Evolutionary conservation across 2,797 vertebrate genomes (phyloP), one percentile per base, ranked within the genome.

Genomic region (Coranthus polyacanthus): DNA sequence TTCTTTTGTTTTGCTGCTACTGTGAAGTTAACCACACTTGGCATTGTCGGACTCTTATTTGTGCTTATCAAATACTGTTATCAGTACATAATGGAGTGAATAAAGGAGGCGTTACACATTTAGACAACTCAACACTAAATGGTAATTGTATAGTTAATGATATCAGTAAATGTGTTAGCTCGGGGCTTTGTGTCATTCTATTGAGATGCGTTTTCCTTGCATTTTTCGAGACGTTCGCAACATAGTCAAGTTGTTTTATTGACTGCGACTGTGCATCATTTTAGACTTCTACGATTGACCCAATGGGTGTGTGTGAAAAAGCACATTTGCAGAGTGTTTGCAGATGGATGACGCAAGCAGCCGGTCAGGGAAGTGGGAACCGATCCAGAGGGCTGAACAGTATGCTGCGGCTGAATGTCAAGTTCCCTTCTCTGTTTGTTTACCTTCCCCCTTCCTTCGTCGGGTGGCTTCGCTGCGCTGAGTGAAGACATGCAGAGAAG

Each of bases 331-430:
- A 41, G 63, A 47, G n/a, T 82, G 62, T 84, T 78, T 83, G 68
- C 37, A 38, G 54, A 78, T 42, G 72, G 22, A 69, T 86, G 78
- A 90, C 75, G 62, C 58, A 76, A 61, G 77, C 75, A 83, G 71
- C 59, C 6, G 38, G 73, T 71, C 38, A 44, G 79, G 57, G 53
- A 78, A 73, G 49, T 60, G 47, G 79, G 83, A 86, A 68, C 15
- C 15, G 38, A 5, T 81, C 75, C 84, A 89, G 72, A 75, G 73
- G 72, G 78, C 72, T 74, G 66, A 72, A 53, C 63, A 3, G 10
- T 73, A 39, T 39, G 45, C 75, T 44, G 39, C 44, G 63, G 49
- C 76, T 60, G 65, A 74, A 80, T 50, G 17, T 73, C 56, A 60
- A 60, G 69, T 67, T 81, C 66, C 57, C 39, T 18, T 44, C 49